Base-by-base conservation (phyloP, 2,797 vertebrate genomes). In the Rhinoraja longicauda region DNA sequence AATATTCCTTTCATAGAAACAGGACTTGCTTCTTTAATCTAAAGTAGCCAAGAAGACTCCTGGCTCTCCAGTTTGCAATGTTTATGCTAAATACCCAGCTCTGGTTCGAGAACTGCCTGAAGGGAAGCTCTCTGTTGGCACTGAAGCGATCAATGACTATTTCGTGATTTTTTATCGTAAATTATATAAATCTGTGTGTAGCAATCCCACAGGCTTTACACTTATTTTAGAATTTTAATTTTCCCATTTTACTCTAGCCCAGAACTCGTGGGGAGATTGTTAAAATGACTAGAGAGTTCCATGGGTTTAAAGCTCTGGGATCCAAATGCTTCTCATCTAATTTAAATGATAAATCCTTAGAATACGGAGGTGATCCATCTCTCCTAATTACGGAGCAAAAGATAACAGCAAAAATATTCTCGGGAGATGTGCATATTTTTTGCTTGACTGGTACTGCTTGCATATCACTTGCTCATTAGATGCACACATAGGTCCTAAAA, bases 101-200 rank as follows among this genome's bases (percentile, higher is more conserved):
- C 67, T 67, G 84, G 57, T n/a, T 39, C 24, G 21, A 21, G 29
- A 64, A 39, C 15, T 67, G 86, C 86, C n/a, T 3, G 8, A 36
- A 90, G 86, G 53, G n/a, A 90, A 67, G 9, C 19, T 67, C 62
- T 70, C 84, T 12, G 64, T n/a, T 90, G 64, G 32, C 32, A 24
- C 64, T 90, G 64, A 70, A 90, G 64, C 32, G n/a, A 90, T 90
- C 81, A 84, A 59, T 62, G 86, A 70, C n/a, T 70, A 90, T 90
- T 90, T 90, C 90, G 81, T 84, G 57, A 84, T 84, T 84, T 90
- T 90, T 90, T 70, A 36, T 19, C 36, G 62, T 90, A 90, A 90
- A 70, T 84, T 70, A 90, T 67, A 36, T 6, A 39, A 90, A 90
- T 90, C 59, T 90, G 62, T 36, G 62, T 32, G 62, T 19, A 90